These are phyloP conservation scores for Chionoecetes opilio DNA, from an alignment of 1,140 invertebrate species.

Conservation along the genomic window DNA sequence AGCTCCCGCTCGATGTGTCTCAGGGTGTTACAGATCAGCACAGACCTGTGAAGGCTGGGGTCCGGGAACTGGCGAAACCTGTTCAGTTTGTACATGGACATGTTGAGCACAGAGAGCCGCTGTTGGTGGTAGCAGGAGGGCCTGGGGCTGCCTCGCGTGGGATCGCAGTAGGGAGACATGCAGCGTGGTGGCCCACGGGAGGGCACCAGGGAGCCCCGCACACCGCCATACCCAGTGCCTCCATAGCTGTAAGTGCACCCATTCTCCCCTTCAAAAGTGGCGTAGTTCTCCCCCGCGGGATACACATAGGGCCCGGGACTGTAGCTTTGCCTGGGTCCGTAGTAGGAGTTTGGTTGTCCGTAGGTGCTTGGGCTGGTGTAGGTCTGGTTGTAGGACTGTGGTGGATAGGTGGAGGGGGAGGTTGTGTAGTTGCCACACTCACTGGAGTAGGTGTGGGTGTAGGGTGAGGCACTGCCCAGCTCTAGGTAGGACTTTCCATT, in stretches of 20 bases:
- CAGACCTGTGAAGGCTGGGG: conserved; percentile 94
- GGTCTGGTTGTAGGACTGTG: conserved; percentile 81
- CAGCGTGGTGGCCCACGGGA: conserved; percentile 80
- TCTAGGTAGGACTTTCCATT: conserved; percentile 96
- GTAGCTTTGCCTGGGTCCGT: conserved; percentile 82
- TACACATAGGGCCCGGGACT: conserved; percentile 83
- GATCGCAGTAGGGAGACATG: conserved; percentile 86
- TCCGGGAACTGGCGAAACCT: conserved; percentile 94
- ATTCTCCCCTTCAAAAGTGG: conserved; percentile 82
- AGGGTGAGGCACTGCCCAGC: conserved; percentile 86
- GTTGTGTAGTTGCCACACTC: conserved; percentile 81
- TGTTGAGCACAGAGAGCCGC: conserved; percentile 94
- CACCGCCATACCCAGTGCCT: conserved; percentile 80
- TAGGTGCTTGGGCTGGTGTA: conserved; percentile 84
- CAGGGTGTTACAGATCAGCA: conserved; percentile 97
- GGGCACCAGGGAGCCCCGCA: conserved; percentile 49
- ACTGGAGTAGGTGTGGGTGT: conserved; percentile 79
- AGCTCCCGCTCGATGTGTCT: conserved; percentile 95
- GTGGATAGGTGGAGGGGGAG: conserved; percentile 77
- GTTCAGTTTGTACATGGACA: conserved; percentile 96
- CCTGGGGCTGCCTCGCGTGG: conserved; percentile 79
- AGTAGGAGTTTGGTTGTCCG: conserved; percentile 83
- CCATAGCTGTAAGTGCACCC: conserved; percentile 82
- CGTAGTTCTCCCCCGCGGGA: conserved; percentile 90
- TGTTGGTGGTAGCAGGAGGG: conserved; percentile 90